Conservation (phyloP, 2,113 vertebrate genomes). For the Polypterus bichir region DNA sequence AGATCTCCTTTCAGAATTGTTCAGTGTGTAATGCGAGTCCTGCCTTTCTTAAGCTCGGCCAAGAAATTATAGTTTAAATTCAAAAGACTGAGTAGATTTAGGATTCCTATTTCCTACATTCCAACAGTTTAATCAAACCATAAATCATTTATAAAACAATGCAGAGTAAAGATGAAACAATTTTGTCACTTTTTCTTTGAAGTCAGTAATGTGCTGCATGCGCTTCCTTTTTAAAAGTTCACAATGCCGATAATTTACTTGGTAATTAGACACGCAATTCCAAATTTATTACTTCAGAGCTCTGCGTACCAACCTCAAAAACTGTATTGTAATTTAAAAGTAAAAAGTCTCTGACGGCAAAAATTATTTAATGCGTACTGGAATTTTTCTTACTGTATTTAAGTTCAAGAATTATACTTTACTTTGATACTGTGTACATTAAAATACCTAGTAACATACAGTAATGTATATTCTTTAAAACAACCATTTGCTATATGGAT, state of each 20-base stretch:
- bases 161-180: conserved; percentile 64
- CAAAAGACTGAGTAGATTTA: conserved; percentile 54
- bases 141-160: conserved; percentile 52
- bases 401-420: no score
- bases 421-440: no score
- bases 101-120: conserved; percentile 64
- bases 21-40: conserved; percentile 61
- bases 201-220: conserved; percentile 10
- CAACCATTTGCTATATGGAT: no score
- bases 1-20: conserved; percentile 61
- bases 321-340: no score
- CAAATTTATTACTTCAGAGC: conserved; percentile 24
- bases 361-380: no score
- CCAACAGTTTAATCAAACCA: conserved; percentile 61
- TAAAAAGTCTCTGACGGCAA: no score
- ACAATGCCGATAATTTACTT: conserved; percentile 24
- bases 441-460: no score
- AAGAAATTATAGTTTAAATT: conserved; percentile 64
- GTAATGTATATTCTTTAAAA: no score
- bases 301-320: neutral
- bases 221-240: neutral
- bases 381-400: no score
- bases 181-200: conserved; percentile 35
- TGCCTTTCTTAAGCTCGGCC: conserved; percentile 60
- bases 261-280: conserved; percentile 26